These are phyloP conservation scores for Lasioglossum malachurum DNA, from an alignment of 2,888 invertebrate genomes.

Conservation along the genomic window DNA sequence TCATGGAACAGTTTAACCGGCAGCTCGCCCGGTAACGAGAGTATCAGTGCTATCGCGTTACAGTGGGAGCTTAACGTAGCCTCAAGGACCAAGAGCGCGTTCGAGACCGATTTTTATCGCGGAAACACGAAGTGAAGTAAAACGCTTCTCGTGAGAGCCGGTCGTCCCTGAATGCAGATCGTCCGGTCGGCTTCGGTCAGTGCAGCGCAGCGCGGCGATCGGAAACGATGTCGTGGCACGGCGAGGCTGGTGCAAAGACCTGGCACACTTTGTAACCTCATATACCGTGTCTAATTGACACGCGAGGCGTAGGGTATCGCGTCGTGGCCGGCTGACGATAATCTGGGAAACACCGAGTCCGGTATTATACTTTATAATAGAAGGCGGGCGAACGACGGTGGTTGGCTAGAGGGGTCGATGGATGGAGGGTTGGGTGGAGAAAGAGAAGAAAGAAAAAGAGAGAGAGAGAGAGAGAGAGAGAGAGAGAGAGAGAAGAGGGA, in stretches of 20 bases:
- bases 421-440: background rate
- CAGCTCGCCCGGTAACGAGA: background rate
- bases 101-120: constrained; percentile 50
- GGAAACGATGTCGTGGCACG: constrained; percentile 68
- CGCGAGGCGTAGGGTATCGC: constrained; percentile 79
- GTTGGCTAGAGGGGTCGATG: background rate
- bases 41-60: constrained; percentile 13
- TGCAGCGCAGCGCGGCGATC: constrained; percentile 54
- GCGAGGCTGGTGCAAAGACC: constrained; percentile 70
- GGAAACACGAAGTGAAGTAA: constrained; percentile 38
- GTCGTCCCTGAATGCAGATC: constrained; percentile 48
- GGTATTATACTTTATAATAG: constrained; percentile 82
- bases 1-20: background rate
- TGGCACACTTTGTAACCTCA: constrained; percentile 77
- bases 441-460: background rate
- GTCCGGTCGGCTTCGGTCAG: constrained; percentile 50
- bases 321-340: constrained; percentile 75
- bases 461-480: background rate
- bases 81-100: constrained; percentile 8
- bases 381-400: constrained; percentile 36
- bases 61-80: background rate
- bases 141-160: constrained; percentile 12
- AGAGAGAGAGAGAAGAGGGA: constrained; percentile 15
- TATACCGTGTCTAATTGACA: constrained; percentile 81
- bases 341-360: constrained; percentile 77